Base-by-base conservation (phyloP, 2,797 vertebrate genomes). In the Lateolabrax maculatus region DNA sequence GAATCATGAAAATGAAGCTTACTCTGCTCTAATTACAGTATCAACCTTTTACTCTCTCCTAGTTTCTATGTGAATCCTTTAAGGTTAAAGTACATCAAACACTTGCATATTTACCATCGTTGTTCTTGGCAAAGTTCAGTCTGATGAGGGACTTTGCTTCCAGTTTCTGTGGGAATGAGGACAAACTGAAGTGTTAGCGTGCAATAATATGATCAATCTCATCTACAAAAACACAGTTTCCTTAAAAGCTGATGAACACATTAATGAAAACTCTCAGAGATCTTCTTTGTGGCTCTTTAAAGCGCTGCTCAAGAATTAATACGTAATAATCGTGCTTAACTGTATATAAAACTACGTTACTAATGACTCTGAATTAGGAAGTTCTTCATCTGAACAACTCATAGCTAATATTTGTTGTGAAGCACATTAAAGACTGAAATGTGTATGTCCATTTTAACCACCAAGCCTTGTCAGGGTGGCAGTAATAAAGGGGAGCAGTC, bases 121-220 rank as follows among this genome's bases (percentile, higher is more conserved):
- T 97, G 94, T 99, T 99, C 94, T 99, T 99, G 80, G 93, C 87
- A 75, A 98, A 90, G 92, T 97, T 99, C 53, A 99, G 95, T 86
- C 96, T 99, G 91, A 99, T 97, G 76, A 99, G 96, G 39, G 97
- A 95, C 87, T 98, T 98, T 37, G 95, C 96, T 34, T 99, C 98
- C 18, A 99, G 92, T 92, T 99, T 99, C 98, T 99, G 80, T 87
- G 31, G 43, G 19, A 62, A 71, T 71, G 12, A 44, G 12, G 18
- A 15, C 78, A 65, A 82, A 70, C 0, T 0, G 4, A 49, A 4
- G 0, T 31, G 4, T 73, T 44, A 37, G 2, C 18, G 6, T 57
- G 29, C 2, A 53, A 63, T 25, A 48, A 34, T 18, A 1, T 46
- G 5, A 39, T 36, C 2, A 62, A 52, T 18, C 10, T 0, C 0